Base-by-base conservation (phyloP, 1,140 invertebrate genomes). In the Vollenhovia emeryi region DNA sequence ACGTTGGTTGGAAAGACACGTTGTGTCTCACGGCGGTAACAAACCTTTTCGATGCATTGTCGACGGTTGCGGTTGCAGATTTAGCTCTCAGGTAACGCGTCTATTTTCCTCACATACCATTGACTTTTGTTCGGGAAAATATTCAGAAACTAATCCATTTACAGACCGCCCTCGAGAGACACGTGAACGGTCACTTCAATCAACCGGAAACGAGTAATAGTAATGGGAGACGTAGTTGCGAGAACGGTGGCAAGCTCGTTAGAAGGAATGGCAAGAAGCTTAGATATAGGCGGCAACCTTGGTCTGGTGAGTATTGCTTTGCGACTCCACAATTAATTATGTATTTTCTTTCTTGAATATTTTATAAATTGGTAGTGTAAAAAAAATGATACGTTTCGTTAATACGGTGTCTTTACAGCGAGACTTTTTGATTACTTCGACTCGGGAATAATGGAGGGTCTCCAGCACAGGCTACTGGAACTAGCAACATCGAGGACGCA, bases 1-100 rank as follows among this genome's bases (percentile, higher is more conserved):
- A 64, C 96, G 97, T 55, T 99, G 98, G 98, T 95, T 99, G 50
- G 98, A 99, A 92, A 95, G 98, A 50, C 99, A 99, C 95, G 97
- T 99, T 33, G 95, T 99, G 43, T 97, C 97, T 1, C 98, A 99
- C 93, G 98, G 98, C 83, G 98, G 98, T 40, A 98, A 98, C 92
- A 99, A 99, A 93, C 98, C 98, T 33, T 99, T 98, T 95, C 97
- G 98, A 90, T 99, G 99, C 95, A 99, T 99, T 92, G 98, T 99
- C 86, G 98, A 98, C 88, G 97, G 97, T 74, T 99, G 99, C 94
- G 98, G 98, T 52, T 96, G 97, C 91, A 96, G 98, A 91, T 99
- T 99, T 93, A 97, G 97, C 89, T 98, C 98, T 84, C 98, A 99
- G 97, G 97, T 98, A 95, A 30, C 43, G 73, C 7, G 1, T 24